Conservation (phyloP, 2,113 vertebrate species). For the Grantiella picta region DNA sequence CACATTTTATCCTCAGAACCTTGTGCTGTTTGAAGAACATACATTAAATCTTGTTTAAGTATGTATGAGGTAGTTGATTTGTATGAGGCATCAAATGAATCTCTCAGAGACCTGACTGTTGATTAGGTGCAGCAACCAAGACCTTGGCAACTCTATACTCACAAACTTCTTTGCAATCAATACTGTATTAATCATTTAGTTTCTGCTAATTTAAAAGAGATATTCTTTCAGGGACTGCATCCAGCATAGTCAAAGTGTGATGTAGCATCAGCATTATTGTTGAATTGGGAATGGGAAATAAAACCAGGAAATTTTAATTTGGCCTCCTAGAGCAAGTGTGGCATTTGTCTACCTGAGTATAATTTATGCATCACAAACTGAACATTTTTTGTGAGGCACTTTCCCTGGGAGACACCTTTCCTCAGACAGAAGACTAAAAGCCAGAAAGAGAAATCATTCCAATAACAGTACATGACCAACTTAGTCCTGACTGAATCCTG, state of each 20-base stretch:
- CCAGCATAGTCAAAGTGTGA: background rate
- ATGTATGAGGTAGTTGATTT: slow-evolving; percentile 14
- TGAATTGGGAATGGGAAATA: background rate
- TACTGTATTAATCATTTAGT: slow-evolving; percentile 42
- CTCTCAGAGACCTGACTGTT: background rate
- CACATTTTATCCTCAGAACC: background rate
- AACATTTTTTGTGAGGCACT: background rate
- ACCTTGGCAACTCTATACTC: background rate
- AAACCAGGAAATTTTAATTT: background rate
- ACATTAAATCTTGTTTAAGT: slow-evolving; percentile 19
- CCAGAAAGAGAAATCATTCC: background rate
- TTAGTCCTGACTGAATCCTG: background rate
- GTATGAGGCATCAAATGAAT: slow-evolving; percentile 15
- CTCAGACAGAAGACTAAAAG: background rate
- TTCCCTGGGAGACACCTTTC: background rate
- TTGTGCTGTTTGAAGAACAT: background rate
- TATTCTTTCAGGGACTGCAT: background rate
- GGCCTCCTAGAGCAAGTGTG: background rate
- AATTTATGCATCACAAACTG: background rate
- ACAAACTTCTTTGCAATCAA: background rate
- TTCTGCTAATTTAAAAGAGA: slow-evolving; percentile 18
- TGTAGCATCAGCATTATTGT: background rate
- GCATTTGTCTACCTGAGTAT: background rate
- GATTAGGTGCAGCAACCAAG: background rate
- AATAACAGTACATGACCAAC: background rate